These are phyloP conservation scores for Damaliscus lunatus DNA, from an alignment of 2,113 vertebrate species.

Conservation along the genomic window DNA sequence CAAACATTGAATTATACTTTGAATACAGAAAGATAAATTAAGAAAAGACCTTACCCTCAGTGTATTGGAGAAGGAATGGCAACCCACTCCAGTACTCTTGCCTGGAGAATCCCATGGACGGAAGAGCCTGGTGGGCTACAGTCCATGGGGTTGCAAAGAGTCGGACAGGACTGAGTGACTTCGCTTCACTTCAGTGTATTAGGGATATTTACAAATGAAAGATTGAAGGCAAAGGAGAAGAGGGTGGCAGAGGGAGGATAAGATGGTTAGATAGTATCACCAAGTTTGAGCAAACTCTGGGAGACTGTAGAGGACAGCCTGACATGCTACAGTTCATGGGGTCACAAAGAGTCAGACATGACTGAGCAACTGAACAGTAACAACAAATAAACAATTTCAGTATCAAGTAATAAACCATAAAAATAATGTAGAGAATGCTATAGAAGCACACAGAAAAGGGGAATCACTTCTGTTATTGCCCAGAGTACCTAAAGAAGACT, in stretches of 20 bases:
- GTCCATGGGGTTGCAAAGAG: too few species aligned
- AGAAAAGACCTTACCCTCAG: not conserved
- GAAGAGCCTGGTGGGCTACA: too few species aligned
- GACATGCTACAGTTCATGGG: not conserved
- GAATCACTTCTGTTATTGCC: not conserved
- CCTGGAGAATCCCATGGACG: too few species aligned
- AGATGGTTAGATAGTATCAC: not conserved
- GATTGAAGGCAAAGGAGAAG: not conserved
- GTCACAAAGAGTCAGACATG: not conserved
- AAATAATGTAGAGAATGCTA: not conserved
- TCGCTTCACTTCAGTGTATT: not conserved
- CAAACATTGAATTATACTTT: not conserved
- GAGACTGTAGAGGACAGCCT: not conserved
- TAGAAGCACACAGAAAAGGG: not conserved
- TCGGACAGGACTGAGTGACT: too few species aligned
- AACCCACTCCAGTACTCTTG: too few species aligned
- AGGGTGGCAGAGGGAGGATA: not conserved
- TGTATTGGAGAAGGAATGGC: not conserved
- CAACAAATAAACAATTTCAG: not conserved
- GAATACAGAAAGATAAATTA: slow-evolving; percentile 18
- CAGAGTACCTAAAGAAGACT: not conserved
- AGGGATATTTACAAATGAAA: not conserved
- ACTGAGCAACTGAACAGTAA: not conserved
- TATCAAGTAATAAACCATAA: not conserved
- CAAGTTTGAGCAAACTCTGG: not conserved